Evolutionary conservation across 2,797 vertebrate genomes (phyloP).

Genomic region (Bufotes viridis): DNA sequence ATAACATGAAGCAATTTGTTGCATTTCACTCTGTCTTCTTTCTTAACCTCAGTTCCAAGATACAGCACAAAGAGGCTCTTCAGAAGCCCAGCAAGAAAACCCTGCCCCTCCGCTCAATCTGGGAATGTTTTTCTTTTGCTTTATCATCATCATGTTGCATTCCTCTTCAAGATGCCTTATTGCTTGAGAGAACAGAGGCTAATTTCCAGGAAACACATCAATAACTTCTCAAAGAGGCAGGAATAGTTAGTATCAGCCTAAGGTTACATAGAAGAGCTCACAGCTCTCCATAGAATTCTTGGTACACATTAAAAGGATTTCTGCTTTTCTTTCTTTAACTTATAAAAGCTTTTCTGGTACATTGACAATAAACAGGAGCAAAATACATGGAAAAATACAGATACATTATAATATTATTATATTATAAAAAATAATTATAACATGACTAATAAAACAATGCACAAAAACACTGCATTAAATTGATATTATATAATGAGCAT

Average conservation of each 20-base stretch:
- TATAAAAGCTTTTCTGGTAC: not conserved
- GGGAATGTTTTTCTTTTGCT: not conserved
- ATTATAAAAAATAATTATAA: no score
- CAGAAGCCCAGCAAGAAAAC: not conserved
- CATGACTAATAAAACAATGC: no score
- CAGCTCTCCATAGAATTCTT: not conserved
- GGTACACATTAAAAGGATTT: not conserved
- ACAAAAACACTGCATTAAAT: no score
- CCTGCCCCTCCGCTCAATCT: not conserved
- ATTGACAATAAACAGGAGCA: not conserved
- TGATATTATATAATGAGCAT: no score
- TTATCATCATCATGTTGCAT: not conserved
- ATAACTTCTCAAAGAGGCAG: constrained; percentile 34
- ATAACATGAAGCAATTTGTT: not conserved
- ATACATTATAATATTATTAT: no score
- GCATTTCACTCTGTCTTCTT: not conserved
- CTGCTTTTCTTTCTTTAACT: not conserved
- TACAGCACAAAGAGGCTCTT: not conserved
- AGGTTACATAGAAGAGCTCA: not conserved
- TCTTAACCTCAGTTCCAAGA: not conserved
- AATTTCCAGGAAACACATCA: constrained; percentile 48
- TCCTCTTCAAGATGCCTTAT: not conserved
- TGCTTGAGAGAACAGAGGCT: constrained; percentile 38
- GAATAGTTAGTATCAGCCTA: constrained; percentile 40
- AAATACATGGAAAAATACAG: not conserved